Evolutionary conservation across 2,797 vertebrate species (phyloP).

Genomic region (Sandelia bainsii): DNA sequence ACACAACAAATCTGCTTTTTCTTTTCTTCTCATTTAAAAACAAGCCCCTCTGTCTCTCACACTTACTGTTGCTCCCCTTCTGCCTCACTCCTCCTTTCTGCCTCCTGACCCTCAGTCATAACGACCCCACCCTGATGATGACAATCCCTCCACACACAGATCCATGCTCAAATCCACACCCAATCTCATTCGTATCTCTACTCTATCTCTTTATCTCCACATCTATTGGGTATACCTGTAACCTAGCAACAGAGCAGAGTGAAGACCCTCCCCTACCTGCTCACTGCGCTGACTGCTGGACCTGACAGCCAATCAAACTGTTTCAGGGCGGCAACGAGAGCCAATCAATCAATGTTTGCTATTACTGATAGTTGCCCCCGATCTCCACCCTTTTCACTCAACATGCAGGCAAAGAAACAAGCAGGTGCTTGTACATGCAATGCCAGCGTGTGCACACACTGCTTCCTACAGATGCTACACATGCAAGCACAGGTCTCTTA

Average conservation of each 20-base stretch:
- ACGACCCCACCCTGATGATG: conserved; percentile 51
- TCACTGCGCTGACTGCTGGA: conserved; percentile 77
- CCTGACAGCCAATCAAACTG: conserved; percentile 74
- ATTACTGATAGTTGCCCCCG: conserved; percentile 63
- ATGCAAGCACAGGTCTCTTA: conserved; percentile 42
- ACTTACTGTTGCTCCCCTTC: conserved; percentile 34
- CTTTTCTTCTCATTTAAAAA: conserved; percentile 20
- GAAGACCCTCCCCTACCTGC: conserved; percentile 85
- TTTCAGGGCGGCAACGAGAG: conserved; percentile 49
- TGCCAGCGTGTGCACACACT: conserved; percentile 12
- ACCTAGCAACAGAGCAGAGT: conserved; percentile 88
- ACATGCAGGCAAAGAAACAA: conserved; percentile 47
- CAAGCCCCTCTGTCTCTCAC: conserved; percentile 32
- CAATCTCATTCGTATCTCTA: conserved; percentile 78
- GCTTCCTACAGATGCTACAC: conserved; percentile 5
- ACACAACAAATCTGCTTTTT: conserved; percentile 31
- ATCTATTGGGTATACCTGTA: conserved; percentile 88
- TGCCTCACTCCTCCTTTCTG: conserved; percentile 47
- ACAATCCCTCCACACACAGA: conserved; percentile 33
- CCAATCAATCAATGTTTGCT: conserved; percentile 70
- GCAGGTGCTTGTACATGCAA: conserved; percentile 19
- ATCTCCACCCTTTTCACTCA: conserved; percentile 71
- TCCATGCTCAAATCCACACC: conserved; percentile 40
- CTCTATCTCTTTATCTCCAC: conserved; percentile 82
- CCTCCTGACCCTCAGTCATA: conserved; percentile 56